Percentiles rank a stretch among this genome's conserved stretches.
These are phyloP conservation scores for Chunga burmeisteri DNA, from an alignment of 2,113 vertebrate genomes.

Conservation along the genomic window DNA sequence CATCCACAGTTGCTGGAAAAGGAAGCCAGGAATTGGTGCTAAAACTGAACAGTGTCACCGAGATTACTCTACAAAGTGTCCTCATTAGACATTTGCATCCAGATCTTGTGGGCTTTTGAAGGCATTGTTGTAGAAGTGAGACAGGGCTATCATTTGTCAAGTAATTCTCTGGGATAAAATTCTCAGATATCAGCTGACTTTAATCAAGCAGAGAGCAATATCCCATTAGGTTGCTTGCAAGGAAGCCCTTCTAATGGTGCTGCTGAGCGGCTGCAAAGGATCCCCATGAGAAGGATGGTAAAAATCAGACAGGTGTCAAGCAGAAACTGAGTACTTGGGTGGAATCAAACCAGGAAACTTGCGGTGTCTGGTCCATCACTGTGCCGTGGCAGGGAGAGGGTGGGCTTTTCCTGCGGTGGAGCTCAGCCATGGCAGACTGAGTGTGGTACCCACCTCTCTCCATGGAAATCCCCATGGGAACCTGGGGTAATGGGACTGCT, in stretches of 20 bases:
- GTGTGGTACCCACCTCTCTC: no score
- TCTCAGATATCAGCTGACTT: neutral
- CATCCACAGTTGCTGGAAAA: neutral
- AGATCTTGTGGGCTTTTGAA: neutral
- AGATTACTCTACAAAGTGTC: neutral
- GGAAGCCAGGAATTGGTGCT: neutral
- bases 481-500: rapidly evolving
- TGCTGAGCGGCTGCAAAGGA: neutral
- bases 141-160: neutral
- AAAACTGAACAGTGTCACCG: neutral
- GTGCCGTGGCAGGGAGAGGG: neutral
- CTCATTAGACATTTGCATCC: neutral
- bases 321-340: neutral
- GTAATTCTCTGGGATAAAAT: neutral
- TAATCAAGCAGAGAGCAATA: neutral
- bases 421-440: neutral
- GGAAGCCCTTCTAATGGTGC: neutral
- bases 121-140: neutral
- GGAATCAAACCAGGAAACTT: neutral
- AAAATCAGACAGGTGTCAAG: neutral
- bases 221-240: neutral
- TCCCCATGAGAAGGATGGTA: neutral
- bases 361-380: rapidly evolving
- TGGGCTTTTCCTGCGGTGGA: rapidly evolving
- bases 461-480: rapidly evolving